Conservation (phyloP, 1,140 invertebrate species). For the Ostrea edulis region DNA sequence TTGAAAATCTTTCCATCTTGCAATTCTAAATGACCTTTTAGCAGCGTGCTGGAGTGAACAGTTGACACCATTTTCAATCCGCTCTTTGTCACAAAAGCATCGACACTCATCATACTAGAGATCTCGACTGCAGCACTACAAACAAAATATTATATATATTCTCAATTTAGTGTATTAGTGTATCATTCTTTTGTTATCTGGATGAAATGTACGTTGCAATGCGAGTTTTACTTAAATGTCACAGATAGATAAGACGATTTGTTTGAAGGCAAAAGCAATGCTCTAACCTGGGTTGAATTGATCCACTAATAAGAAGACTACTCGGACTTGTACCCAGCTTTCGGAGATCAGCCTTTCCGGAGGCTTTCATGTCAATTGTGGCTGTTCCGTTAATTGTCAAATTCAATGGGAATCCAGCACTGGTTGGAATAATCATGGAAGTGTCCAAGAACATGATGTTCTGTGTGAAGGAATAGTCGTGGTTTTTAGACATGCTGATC, state of each 20-base stretch:
- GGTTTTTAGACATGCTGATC: constrained; percentile 70
- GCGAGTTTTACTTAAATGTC: not conserved
- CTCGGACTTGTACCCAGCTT: constrained; percentile 76
- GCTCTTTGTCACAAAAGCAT: constrained; percentile 86
- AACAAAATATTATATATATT: not conserved
- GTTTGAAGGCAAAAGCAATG: constrained; percentile 82
- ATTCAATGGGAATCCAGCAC: constrained; percentile 90
- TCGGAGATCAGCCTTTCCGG: constrained; percentile 85
- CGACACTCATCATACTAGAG: constrained; percentile 89
- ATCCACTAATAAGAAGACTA: constrained; percentile 66
- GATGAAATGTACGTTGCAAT: too few relatives aligned
- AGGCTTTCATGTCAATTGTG: constrained; percentile 89
- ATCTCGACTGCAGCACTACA: constrained; percentile 89
- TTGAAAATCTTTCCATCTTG: constrained; percentile 85
- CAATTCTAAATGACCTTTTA: constrained; percentile 87
- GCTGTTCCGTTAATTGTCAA: constrained; percentile 91
- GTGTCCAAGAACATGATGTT: constrained; percentile 88
- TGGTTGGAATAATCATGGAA: constrained; percentile 91
- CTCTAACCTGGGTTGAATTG: constrained; percentile 68
- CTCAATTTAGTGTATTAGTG: too few relatives aligned
- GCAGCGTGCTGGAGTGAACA: constrained; percentile 89
- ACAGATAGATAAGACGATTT: not conserved
- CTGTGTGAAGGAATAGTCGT: constrained; percentile 80
- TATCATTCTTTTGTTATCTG: too few relatives aligned
- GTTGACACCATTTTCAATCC: constrained; percentile 91